These are phyloP conservation scores for Aspidoscelis tigris DNA, from an alignment of 2,113 vertebrate species.

Conservation along the genomic window DNA sequence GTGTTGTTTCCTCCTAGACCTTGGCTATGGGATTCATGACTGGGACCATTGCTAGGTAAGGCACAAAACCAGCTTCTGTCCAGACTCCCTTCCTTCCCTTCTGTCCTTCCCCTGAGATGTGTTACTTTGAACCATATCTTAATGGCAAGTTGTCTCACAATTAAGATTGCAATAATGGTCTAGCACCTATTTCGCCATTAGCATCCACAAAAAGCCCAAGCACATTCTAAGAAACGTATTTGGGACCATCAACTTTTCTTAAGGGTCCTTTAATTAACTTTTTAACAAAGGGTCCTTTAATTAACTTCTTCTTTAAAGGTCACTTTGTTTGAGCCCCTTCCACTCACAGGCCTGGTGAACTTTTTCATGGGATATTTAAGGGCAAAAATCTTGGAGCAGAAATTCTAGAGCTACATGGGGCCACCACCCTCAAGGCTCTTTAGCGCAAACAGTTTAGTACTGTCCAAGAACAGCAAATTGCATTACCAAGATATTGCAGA, in stretches of 20 bases:
- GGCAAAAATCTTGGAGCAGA: background rate
- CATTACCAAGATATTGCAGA: background rate
- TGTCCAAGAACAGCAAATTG: background rate
- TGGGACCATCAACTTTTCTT: background rate
- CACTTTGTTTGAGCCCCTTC: background rate
- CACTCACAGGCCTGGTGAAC: background rate
- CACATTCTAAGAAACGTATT: background rate
- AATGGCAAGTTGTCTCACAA: background rate
- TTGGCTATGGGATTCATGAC: conserved; percentile 91
- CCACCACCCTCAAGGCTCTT: background rate
- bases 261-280: background rate
- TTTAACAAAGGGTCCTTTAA: background rate
- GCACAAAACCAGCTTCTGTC: background rate
- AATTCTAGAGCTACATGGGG: background rate
- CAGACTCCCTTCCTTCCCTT: rapidly evolving
- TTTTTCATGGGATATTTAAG: background rate
- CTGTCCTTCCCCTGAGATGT: background rate
- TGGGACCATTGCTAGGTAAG: conserved; percentile 89
- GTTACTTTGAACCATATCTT: background rate
- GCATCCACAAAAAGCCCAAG: too few relatives aligned
- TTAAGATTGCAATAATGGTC: background rate
- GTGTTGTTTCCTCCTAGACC: conserved; percentile 76
- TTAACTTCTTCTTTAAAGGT: background rate
- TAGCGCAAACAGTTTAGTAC: background rate
- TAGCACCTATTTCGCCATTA: background rate